Percentiles rank a stretch among this genome's conserved stretches.
Evolutionary conservation across 2,888 invertebrate genomes (phyloP).

Genomic region (Syrphus vitripennis): DNA sequence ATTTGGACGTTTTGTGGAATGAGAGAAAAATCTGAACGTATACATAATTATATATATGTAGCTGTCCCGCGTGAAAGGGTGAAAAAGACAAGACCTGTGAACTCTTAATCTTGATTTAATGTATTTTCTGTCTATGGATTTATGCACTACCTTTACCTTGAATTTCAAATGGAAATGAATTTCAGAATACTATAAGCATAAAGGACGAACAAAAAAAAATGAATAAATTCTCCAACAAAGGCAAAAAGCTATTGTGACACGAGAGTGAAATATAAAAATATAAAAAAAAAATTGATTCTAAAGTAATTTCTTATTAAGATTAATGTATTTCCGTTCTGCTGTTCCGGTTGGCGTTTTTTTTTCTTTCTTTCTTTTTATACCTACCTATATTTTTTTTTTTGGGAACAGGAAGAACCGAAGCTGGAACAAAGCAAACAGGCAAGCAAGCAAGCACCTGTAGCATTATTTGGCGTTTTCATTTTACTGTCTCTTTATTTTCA

Average conservation of each 20-base stretch:
- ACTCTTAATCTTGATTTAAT: constrained; percentile 70
- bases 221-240: background rate
- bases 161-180: background rate
- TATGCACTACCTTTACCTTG: background rate
- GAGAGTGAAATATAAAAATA: constrained; percentile 40
- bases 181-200: background rate
- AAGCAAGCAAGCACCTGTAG: constrained; percentile 63
- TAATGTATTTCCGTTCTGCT: constrained; percentile 64
- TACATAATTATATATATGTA: too few relatives aligned
- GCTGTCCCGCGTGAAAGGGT: constrained; percentile 21
- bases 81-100: constrained; percentile 27
- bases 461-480: constrained; percentile 51
- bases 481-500: background rate
- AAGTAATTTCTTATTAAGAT: constrained; percentile 72
- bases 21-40: background rate
- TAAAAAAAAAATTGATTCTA: constrained; percentile 59
- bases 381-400: too few relatives aligned
- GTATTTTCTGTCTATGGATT: constrained; percentile 34
- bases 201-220: background rate
- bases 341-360: constrained; percentile 37
- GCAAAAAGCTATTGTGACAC: constrained; percentile 45
- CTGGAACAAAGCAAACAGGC: too few relatives aligned
- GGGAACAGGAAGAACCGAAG: background rate
- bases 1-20: background rate
- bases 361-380: background rate